Evolutionary conservation across 2,888 invertebrate species (phyloP), one percentile per base, ranked within the genome.

Genomic region (Drosophila setosimentum): DNA sequence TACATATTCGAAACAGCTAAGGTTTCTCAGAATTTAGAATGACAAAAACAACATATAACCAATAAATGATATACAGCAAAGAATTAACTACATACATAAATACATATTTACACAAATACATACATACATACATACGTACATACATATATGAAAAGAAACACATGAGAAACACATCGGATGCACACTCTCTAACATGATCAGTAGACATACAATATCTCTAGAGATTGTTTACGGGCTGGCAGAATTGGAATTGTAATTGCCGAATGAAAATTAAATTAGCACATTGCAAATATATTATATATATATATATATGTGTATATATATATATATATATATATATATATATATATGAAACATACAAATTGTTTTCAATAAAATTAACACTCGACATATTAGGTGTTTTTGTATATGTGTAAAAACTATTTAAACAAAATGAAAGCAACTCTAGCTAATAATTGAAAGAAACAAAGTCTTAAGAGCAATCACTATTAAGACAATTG

Each of bases 331-430:
- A 57, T 58, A 42, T 42, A 42, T 42, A 21, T 42, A 13, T 42
- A 21, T 3, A n/a, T 5, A 16, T 24, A 61, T 27, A 57, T 58
- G 18, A 33, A 72, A 71, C 55, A 53, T 40, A 50, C 33, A 78
- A 74, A 75, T 57, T 78, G 79, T 74, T 78, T 84, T 78, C 77
- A 79, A 78, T 78, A 69, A 85, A 77, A 70, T 65, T 53, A 35
- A 54, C 53, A 65, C 60, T 67, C 68, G 57, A 62, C 71, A 68
- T 83, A 73, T 68, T 79, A 87, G 74, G 76, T 83, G 71, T 87
- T 78, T 84, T 75, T 89, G 75, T 87, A 75, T 82, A 94, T 94
- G 94, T 93, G 92, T 93, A 93, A 63, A 65, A 55, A 67, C 51
- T 27, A 68, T 35, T 13, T 37, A 55, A 51, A 29, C 35, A 37